Evolutionary conservation across 1,140 invertebrate genomes (phyloP), one percentile per base, ranked within the genome.

Genomic region (Bombus pascuorum): DNA sequence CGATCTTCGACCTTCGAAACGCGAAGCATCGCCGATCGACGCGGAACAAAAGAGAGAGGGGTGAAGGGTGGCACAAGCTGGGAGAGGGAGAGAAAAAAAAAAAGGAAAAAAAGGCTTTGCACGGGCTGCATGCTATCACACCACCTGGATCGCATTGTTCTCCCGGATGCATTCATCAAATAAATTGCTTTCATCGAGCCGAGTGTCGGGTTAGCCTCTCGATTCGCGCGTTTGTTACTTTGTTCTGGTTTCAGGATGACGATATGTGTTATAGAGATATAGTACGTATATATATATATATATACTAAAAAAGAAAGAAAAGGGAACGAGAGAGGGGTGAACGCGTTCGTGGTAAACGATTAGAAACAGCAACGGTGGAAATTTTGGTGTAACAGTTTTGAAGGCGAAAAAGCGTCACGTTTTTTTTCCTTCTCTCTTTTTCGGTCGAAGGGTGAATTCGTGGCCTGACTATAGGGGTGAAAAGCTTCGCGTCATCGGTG

Each of bases 141-240:
- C 75, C 82, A 87, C 86, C 86, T 87, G 86, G 82, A 87, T 87
- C 86, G 68, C 59, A 85, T 87, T 87, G 86, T 87, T 87, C 86
- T 87, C 82, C 68, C 75, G 65, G 73, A 75, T 83, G 85, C 62
- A 86, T 86, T 86, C 85, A 83, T 86, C 79, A 76, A 76, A 82
- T 83, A 86, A 83, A 86, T 86, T 86, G 80, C 85, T 86, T 86
- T 86, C 80, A 76, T 86, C 80, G 79, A 47, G 39, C 79, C 59
- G 81, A 86, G 79, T 86, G 84, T 86, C 79, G 78, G 84, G 84
- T 86, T 86, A 86, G 79, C 37, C 66, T 75, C 57, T 39, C 87
- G 81, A 87, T 77, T 85, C 72, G 75, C 81, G 78, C 72, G 77
- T 66, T 87, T 75, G 77, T 39, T 84, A 66, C 79, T 89, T 85